These are phyloP conservation scores for Papilio dardanus DNA, from an alignment of 1,140 invertebrate species.

Conservation along the genomic window DNA sequence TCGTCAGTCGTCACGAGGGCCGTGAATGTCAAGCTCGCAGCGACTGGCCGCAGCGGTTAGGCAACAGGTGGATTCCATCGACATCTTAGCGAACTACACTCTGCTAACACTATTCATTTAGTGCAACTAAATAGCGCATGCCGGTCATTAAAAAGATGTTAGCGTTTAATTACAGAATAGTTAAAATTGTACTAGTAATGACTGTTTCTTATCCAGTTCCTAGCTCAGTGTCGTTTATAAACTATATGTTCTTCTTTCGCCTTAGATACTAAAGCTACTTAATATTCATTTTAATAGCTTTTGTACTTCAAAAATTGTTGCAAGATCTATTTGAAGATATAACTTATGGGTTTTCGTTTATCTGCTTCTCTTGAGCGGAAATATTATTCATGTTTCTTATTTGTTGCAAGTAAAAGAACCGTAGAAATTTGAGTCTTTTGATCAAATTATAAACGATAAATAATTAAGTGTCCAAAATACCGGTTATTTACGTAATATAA, in stretches of 20 bases:
- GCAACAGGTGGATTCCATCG: conserved; percentile 70
- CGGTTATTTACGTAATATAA: not conserved
- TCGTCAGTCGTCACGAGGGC: conserved; percentile 77
- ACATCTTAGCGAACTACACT: conserved; percentile 46
- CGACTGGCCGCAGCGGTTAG: conserved; percentile 63
- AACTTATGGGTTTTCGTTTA: not conserved
- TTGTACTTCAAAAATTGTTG: not conserved
- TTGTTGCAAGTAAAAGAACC: too few relatives aligned
- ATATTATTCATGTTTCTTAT: not conserved
- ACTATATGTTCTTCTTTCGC: not conserved
- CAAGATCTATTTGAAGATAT: not conserved
- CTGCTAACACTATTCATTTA: not conserved
- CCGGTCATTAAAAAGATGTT: not conserved
- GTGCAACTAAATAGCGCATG: not conserved
- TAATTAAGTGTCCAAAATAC: not conserved
- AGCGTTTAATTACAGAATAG: not conserved
- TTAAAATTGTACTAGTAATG: not conserved
- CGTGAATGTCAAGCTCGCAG: conserved; percentile 77
- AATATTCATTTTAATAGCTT: not conserved
- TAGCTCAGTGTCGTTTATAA: not conserved
- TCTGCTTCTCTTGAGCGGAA: not conserved
- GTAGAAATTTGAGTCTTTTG: too few relatives aligned
- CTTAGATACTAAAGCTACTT: not conserved
- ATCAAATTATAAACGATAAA: not conserved
- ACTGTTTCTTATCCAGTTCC: not conserved